Conservation (phyloP, 2,797 vertebrate genomes). For the Onychomys torridus region DNA sequence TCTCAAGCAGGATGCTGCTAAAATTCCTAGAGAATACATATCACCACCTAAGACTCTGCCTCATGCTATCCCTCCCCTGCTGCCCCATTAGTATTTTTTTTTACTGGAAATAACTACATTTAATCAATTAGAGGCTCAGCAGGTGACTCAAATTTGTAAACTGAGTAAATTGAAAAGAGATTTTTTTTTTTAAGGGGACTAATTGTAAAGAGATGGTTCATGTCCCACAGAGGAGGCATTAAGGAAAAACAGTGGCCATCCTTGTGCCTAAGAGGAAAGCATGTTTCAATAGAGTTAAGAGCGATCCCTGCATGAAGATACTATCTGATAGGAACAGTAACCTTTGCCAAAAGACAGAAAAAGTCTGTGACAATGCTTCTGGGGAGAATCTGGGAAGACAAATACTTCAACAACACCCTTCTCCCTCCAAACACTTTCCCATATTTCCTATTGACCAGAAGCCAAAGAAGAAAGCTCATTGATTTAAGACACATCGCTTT, state of each 20-base stretch:
- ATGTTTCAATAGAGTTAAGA: background rate
- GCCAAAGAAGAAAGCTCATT: background rate
- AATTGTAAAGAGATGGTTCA: background rate
- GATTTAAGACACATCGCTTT: background rate
- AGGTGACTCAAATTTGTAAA: background rate
- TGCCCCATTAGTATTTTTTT: background rate
- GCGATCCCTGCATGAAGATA: fast-evolving
- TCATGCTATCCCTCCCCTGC: background rate
- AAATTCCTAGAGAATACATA: background rate
- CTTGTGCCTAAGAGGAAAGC: background rate
- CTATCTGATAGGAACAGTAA: background rate
- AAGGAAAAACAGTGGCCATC: background rate
- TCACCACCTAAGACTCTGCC: background rate
- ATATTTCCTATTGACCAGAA: constrained; percentile 1
- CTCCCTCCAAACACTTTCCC: background rate
- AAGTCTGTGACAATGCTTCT: background rate
- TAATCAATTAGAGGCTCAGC: constrained; percentile 12
- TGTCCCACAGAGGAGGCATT: background rate
- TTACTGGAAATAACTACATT: background rate
- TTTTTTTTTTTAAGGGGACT: background rate
- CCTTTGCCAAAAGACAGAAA: background rate
- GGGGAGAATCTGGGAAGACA: background rate
- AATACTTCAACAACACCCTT: background rate
- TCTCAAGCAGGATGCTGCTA: background rate
- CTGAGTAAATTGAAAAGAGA: background rate